These are phyloP conservation scores for Chrysochloris asiatica DNA, from an alignment of 2,113 vertebrate genomes.

Conservation along the genomic window DNA sequence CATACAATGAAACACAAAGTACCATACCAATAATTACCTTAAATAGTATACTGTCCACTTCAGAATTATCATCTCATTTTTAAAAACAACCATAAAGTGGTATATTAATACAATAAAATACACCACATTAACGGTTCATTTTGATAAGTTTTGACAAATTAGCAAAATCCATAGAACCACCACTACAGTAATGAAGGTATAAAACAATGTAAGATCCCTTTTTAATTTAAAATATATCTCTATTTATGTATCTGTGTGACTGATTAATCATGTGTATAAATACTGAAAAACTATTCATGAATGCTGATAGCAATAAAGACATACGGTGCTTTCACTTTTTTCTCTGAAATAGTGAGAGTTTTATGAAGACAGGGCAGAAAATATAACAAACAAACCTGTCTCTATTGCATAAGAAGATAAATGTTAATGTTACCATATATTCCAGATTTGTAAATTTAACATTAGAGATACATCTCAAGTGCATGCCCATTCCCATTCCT, in stretches of 20 bases:
- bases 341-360: not conserved
- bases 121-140: slow-evolving; percentile 10
- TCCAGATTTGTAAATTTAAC: slow-evolving; percentile 22
- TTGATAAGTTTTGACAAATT: slow-evolving; percentile 14
- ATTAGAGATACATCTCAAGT: slow-evolving; percentile 6
- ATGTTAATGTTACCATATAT: not conserved
- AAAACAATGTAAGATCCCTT: not conserved
- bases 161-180: not conserved
- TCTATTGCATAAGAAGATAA: not conserved
- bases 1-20: not conserved
- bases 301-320: not conserved
- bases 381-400: not conserved
- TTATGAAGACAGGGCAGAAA: not conserved
- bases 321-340: not conserved
- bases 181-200: not conserved
- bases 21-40: slow-evolving; percentile 9
- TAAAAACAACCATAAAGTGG: slow-evolving; percentile 4
- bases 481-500: not conserved
- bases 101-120: not conserved
- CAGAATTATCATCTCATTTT: slow-evolving; percentile 17
- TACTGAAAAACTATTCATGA: not conserved
- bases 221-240: slow-evolving; percentile 14
- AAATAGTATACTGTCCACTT: not conserved
- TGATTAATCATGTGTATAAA: not conserved
- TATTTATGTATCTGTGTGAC: not conserved